Percentiles rank a stretch among this genome's conserved stretches.
These are phyloP conservation scores for Cyanistes caeruleus DNA, from an alignment of 2,113 vertebrate species.

Conservation along the genomic window DNA sequence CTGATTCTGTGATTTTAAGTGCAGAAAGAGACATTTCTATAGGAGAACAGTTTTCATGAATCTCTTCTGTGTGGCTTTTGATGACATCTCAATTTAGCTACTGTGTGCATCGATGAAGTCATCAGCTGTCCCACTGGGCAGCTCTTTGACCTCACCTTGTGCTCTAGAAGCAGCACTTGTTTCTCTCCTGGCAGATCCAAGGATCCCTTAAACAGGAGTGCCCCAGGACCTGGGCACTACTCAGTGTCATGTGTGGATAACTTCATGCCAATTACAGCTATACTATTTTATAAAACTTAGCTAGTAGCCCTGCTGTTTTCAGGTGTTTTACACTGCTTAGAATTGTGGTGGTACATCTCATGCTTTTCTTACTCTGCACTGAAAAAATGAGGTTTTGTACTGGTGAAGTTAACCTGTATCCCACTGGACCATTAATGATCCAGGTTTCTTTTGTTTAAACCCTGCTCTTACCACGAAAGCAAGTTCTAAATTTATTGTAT, in stretches of 20 bases:
- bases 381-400: neutral
- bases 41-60: neutral
- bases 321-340: neutral
- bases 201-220: fast-evolving
- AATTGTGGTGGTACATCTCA: neutral
- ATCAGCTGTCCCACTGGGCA: neutral
- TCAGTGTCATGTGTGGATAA: neutral
- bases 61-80: fast-evolving
- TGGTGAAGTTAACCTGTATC: neutral
- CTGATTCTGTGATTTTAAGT: neutral
- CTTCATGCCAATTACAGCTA: neutral
- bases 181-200: neutral
- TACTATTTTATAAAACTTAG: neutral
- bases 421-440: neutral
- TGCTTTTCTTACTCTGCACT: neutral
- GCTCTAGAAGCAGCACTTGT: neutral
- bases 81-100: neutral
- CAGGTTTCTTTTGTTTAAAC: neutral
- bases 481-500: neutral
- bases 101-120: fast-evolving
- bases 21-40: fast-evolving
- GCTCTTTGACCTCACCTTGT: neutral
- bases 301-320: neutral
- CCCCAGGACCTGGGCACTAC: fast-evolving
- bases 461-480: neutral